Conservation (phyloP, 2,113 vertebrate genomes). For the Rissa tridactyla region DNA sequence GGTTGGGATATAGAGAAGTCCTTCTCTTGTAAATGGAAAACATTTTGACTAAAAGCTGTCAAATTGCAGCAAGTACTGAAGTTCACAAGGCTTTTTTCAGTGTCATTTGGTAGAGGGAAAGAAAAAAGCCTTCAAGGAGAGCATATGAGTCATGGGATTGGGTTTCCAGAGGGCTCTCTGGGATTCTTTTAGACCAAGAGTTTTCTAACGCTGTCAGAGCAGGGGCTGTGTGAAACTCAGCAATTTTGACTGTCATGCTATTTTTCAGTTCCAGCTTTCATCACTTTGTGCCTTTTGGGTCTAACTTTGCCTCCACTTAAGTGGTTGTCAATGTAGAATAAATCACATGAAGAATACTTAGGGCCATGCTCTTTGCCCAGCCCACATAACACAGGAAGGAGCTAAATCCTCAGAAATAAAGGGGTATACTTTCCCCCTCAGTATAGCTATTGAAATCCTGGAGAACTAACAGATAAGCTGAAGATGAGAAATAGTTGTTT, state of each 20-base stretch:
- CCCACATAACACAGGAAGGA: constrained; percentile 31
- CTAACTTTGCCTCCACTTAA: constrained; percentile 57
- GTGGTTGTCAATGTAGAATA: constrained; percentile 63
- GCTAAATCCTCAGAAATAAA: constrained; percentile 15
- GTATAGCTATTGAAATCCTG: neutral
- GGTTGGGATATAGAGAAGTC: neutral
- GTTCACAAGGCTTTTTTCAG: neutral
- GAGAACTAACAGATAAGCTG: neutral
- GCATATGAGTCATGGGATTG: constrained; percentile 2
- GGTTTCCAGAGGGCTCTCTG: constrained; percentile 29
- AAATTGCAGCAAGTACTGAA: neutral
- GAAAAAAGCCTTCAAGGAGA: constrained; percentile 39
- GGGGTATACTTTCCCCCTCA: neutral
- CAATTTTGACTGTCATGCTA: constrained; percentile 56
- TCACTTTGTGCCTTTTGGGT: constrained; percentile 65
- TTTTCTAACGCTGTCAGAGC: constrained; percentile 46
- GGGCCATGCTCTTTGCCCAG: constrained; percentile 28
- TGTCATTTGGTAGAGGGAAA: neutral
- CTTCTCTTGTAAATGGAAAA: constrained; percentile 4
- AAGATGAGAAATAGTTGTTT: neutral
- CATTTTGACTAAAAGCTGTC: constrained; percentile 33
- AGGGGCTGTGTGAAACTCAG: constrained; percentile 49
- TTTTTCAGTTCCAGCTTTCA: constrained; percentile 66
- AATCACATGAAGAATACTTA: constrained; percentile 55
- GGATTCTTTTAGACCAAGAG: constrained; percentile 29